Conservation (phyloP, 2,888 invertebrate species). For the Sarcophaga subvicina region DNA sequence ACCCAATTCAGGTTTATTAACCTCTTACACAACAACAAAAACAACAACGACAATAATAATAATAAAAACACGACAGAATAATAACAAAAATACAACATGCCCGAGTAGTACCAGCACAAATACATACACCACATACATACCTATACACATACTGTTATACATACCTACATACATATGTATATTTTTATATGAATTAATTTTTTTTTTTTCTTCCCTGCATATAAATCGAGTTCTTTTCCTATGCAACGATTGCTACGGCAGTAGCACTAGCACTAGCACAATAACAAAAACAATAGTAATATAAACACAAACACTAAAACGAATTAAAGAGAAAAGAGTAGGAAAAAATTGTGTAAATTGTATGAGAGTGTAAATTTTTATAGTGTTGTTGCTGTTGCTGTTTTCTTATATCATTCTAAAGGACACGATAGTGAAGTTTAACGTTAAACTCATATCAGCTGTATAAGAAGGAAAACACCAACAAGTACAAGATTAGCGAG, state of each 20-base stretch:
- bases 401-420: conserved; percentile 16
- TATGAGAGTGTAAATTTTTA: conserved; percentile 38
- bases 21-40: conserved; percentile 71
- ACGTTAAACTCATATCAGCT: conserved; percentile 14
- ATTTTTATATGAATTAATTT: neutral
- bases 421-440: conserved; percentile 50
- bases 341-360: neutral
- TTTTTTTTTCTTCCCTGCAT: conserved; percentile 16
- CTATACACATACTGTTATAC: neutral
- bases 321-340: conserved; percentile 26
- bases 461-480: neutral
- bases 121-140: conserved; percentile 15
- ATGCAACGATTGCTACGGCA: conserved; percentile 23
- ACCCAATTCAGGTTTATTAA: conserved; percentile 81
- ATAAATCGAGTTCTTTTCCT: conserved; percentile 52
- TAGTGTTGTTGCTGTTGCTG: neutral
- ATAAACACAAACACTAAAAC: conserved; percentile 38
- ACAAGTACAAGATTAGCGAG: neutral
- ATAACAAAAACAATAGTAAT: conserved; percentile 13
- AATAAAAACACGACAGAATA: conserved; percentile 20
- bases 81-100: conserved; percentile 28
- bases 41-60: conserved; percentile 45
- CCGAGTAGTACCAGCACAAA: neutral
- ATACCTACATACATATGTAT: neutral
- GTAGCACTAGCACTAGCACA: conserved; percentile 24